phyloP scores from a whole-genome alignment of 2,113 vertebrate genomes.

The Aplodontia rufa region DNA sequence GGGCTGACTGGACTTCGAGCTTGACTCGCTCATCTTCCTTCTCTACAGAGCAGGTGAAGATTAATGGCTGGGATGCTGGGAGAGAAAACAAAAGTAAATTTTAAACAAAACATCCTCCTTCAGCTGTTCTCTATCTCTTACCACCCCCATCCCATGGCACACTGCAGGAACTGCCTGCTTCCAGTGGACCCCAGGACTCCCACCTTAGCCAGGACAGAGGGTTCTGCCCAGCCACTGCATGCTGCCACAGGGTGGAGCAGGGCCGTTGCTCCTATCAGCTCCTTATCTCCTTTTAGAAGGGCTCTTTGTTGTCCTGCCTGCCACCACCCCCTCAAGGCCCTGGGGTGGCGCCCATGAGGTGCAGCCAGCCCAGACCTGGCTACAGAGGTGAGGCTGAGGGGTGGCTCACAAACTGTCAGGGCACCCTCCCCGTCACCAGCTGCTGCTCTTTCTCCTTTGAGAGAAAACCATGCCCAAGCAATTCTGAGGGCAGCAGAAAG shows the following conservation, averaged over 20 bases:
- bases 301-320: constrained; percentile 38
- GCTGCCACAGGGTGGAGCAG: background rate
- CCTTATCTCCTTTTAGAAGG: constrained; percentile 58
- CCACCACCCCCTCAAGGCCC: background rate
- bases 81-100: background rate
- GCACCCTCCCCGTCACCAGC: background rate
- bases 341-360: background rate
- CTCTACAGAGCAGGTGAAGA: background rate
- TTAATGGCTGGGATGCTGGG: background rate
- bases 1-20: constrained; percentile 90
- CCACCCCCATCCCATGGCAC: background rate
- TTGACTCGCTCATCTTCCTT: constrained; percentile 92
- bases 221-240: background rate
- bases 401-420: background rate
- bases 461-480: background rate
- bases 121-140: background rate
- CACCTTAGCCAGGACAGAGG: too few species aligned
- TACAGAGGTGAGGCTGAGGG: background rate
- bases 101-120: background rate
- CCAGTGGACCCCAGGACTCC: background rate
- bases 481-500: background rate
- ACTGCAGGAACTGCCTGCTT: background rate
- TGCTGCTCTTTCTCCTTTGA: background rate
- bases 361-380: background rate
- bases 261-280: constrained; percentile 49